Evolutionary conservation across 2,113 vertebrate genomes (phyloP).

Genomic region (Taxidea taxus): DNA sequence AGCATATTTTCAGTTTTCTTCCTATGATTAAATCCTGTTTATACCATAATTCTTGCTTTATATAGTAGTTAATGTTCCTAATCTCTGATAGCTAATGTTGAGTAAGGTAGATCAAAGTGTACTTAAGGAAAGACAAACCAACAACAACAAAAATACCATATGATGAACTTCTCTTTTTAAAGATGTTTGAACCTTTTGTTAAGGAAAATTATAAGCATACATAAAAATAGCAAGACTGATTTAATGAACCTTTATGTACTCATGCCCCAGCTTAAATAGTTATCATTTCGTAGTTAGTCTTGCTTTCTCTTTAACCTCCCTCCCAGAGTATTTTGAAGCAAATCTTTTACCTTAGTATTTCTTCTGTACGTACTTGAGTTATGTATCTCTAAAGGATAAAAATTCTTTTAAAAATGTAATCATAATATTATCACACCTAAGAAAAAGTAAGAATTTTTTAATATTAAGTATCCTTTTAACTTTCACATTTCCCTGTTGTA

Average conservation of each 20-base stretch:
- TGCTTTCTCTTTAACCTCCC: neutral
- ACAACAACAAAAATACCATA: neutral
- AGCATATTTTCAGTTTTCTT: constrained; percentile 28
- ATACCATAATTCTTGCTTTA: constrained; percentile 13
- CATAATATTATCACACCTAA: neutral
- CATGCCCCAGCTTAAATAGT: neutral
- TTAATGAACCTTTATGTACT: neutral
- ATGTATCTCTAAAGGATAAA: constrained; percentile 35
- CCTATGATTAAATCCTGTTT: constrained; percentile 4
- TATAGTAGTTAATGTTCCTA: constrained; percentile 13
- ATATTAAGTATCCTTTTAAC: neutral
- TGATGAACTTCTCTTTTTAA: neutral
- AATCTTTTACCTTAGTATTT: neutral
- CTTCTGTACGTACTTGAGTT: neutral
- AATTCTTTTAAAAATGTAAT: constrained; percentile 18
- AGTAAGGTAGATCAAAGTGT: neutral
- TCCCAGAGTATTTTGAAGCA: constrained; percentile 34
- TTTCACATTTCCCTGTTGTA: neutral
- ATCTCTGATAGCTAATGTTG: neutral
- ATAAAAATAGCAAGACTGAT: neutral
- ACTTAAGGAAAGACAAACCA: neutral
- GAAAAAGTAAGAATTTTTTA: neutral
- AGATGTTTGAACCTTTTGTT: neutral
- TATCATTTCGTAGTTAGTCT: neutral
- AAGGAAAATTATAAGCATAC: neutral